Evolutionary conservation across 2,888 invertebrate species (phyloP).

Genomic region (Drosophila formosana): DNA sequence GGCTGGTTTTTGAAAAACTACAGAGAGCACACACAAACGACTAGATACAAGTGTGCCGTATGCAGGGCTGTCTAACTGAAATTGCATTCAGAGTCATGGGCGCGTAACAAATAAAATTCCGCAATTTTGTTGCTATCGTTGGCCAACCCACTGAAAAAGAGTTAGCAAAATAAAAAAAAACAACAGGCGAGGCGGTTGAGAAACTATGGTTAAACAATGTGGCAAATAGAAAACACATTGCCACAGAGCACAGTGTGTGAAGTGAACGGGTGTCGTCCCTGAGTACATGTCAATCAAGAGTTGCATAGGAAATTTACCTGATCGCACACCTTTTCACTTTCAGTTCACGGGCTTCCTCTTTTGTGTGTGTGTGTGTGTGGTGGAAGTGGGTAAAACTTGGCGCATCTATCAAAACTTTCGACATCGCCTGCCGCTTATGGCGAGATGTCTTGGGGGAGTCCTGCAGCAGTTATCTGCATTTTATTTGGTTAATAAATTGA

Average conservation of each 20-base stretch:
- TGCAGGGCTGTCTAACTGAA: constrained; percentile 34
- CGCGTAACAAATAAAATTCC: constrained; percentile 75
- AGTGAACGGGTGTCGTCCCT: constrained; percentile 17
- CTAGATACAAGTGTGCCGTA: constrained; percentile 13
- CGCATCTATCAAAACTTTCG: constrained; percentile 69
- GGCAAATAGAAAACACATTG: constrained; percentile 15
- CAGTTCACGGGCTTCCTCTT: constrained; percentile 1
- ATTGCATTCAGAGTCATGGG: constrained; percentile 70
- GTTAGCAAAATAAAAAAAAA: constrained; percentile 7
- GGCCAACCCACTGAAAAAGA: constrained; percentile 38
- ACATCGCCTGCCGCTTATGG: constrained; percentile 66
- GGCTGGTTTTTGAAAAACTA: constrained; percentile 46
- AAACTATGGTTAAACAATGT: constrained; percentile 20
- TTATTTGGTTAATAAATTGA: constrained; percentile 79
- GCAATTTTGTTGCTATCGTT: constrained; percentile 56
- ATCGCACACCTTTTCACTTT: constrained; percentile 41
- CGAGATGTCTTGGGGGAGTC: constrained; percentile 45
- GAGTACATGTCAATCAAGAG: constrained; percentile 55
- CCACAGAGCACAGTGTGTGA: not conserved
- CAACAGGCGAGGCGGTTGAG: not conserved
- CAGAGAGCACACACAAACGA: constrained; percentile 33
- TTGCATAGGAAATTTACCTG: constrained; percentile 40
- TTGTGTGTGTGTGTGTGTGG: not conserved
- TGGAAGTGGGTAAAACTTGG: constrained; percentile 52
- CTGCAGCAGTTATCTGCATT: constrained; percentile 73